Percentiles rank a stretch among this genome's conserved stretches.
phyloP scores from a whole-genome alignment of 1,140 invertebrate genomes.

The Musca domestica region DNA sequence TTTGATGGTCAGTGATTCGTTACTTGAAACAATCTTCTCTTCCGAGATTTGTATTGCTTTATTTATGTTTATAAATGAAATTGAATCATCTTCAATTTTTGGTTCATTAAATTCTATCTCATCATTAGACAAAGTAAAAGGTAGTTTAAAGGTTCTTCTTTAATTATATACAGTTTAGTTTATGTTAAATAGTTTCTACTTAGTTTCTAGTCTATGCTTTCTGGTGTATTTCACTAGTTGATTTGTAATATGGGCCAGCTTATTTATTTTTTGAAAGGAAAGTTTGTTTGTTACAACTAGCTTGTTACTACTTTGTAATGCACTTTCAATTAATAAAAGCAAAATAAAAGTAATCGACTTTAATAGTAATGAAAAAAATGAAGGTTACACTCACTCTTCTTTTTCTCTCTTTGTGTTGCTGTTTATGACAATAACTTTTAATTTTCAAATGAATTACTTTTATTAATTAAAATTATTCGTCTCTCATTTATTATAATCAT shows the following conservation, averaged over 20 bases:
- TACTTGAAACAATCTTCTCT: background rate
- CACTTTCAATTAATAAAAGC: too few species aligned
- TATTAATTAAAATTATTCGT: too few species aligned
- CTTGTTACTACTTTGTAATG: background rate
- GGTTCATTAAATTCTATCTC: background rate
- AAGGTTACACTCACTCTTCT: too few species aligned
- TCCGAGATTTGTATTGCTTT: background rate
- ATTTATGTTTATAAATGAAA: constrained; percentile 1
- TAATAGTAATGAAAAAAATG: too few species aligned
- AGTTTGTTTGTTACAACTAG: background rate
- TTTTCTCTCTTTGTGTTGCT: too few species aligned
- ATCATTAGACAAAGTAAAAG: background rate
- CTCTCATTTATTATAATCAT: too few species aligned
- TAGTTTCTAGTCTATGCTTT: too few species aligned
- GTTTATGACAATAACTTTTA: too few species aligned
- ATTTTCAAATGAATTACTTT: too few species aligned
- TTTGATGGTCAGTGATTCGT: background rate
- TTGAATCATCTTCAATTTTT: background rate
- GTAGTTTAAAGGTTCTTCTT: background rate
- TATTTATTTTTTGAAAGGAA: background rate
- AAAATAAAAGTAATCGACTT: too few species aligned
- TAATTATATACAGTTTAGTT: too few species aligned
- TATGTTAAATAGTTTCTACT: constrained; percentile 7
- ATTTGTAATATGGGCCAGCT: background rate
- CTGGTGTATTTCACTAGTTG: background rate